A percentile compares a stretch with the other conserved stretches of the same genome.
These are phyloP conservation scores for Coleophora flavipennella DNA, from an alignment of 2,888 invertebrate species.

Conservation along the genomic window DNA sequence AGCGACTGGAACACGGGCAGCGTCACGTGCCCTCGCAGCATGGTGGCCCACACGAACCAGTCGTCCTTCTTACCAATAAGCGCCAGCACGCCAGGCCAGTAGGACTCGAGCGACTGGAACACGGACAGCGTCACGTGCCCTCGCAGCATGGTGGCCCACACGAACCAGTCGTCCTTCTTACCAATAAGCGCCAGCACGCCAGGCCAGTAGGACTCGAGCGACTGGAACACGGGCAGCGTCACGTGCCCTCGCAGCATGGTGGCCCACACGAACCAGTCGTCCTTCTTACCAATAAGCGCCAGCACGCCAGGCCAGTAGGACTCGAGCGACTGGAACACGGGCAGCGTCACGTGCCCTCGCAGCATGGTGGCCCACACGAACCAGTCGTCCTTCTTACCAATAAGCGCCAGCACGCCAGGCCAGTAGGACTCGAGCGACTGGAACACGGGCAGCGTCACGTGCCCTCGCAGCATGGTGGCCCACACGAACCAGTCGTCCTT, in stretches of 20 bases:
- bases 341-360: constrained; percentile 94
- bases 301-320: constrained; percentile 99
- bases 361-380: constrained; percentile 99
- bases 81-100: constrained; percentile 96
- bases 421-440: constrained; percentile 98
- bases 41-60: constrained; percentile 99
- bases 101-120: constrained; percentile 98
- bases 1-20: constrained; percentile 98
- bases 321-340: constrained; percentile 98
- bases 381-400: constrained; percentile 89
- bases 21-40: constrained; percentile 96
- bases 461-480: constrained; percentile 98
- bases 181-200: constrained; percentile 90
- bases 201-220: constrained; percentile 98
- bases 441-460: constrained; percentile 97
- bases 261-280: constrained; percentile 99
- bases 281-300: constrained; percentile 86
- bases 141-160: constrained; percentile 99
- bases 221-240: constrained; percentile 98
- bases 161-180: constrained; percentile 97
- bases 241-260: constrained; percentile 98
- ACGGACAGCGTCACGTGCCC: constrained; percentile 96
- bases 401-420: constrained; percentile 93
- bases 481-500: constrained; percentile 99
- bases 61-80: constrained; percentile 92